Conservation (phyloP, 2,113 vertebrate genomes). For the Ophiodon elongatus region DNA sequence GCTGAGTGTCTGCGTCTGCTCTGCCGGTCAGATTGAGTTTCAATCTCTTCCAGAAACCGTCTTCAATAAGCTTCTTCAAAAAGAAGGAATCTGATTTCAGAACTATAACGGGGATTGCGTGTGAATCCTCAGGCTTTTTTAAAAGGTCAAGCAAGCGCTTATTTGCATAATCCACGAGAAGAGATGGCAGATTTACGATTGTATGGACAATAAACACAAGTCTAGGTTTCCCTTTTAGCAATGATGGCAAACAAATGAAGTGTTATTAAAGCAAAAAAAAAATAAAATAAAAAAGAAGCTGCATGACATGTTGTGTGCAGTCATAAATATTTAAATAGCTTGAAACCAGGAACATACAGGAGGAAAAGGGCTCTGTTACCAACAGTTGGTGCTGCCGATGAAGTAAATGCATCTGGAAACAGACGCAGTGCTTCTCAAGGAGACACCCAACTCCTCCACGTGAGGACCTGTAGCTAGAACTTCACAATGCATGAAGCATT, state of each 20-base stretch:
- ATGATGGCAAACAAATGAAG: not conserved
- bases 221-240: not conserved
- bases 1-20: slow-evolving; percentile 3
- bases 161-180: not conserved
- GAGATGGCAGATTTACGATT: not conserved
- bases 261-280: not conserved
- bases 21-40: slow-evolving; percentile 21
- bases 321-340: slow-evolving; percentile 14
- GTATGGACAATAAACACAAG: not conserved
- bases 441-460: not conserved
- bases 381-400: not conserved
- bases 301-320: not conserved
- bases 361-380: not conserved
- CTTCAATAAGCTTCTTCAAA: not conserved
- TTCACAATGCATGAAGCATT: not conserved
- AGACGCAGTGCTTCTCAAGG: too few relatives aligned
- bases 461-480: not conserved
- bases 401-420: not conserved
- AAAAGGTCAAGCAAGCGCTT: not conserved
- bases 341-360: not conserved
- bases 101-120: not conserved
- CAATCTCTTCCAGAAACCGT: slow-evolving; percentile 25
- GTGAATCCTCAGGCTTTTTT: not conserved
- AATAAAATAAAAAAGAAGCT: not conserved
- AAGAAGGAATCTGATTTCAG: slow-evolving; percentile 13